Percentiles rank a stretch among this genome's conserved stretches.
These are phyloP conservation scores for Drosophila asahinai DNA, from an alignment of 1,140 invertebrate species.

Conservation along the genomic window DNA sequence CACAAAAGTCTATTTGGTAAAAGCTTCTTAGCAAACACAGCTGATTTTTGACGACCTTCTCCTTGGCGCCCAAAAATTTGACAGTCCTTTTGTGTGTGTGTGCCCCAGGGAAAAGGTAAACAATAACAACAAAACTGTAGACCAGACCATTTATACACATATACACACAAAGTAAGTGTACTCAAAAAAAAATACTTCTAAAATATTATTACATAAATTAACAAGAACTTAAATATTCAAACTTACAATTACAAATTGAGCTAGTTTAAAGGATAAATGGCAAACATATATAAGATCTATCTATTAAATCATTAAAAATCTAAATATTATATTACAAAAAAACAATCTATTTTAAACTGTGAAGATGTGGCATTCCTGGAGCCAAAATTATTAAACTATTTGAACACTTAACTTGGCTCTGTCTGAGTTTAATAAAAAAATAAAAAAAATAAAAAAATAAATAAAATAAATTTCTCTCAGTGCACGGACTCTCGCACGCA, in stretches of 20 bases:
- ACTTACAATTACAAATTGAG: no score
- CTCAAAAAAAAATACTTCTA: background rate
- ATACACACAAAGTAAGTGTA: background rate
- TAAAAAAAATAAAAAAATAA: no score
- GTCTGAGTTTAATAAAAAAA: background rate
- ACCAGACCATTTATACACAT: constrained; percentile 7
- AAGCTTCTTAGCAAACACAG: constrained; percentile 23
- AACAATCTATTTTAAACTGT: no score
- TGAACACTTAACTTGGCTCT: no score
- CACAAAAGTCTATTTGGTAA: background rate
- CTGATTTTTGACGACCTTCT: constrained; percentile 30
- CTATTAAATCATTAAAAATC: no score
- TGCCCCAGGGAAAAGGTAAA: constrained; percentile 50
- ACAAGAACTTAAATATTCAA: no score
- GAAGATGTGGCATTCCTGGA: no score
- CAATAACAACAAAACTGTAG: constrained; percentile 67
- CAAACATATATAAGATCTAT: no score
- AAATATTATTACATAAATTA: no score
- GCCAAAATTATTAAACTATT: no score
- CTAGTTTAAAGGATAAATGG: no score
- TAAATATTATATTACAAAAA: no score
- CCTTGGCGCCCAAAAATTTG: constrained; percentile 31
- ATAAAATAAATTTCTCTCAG: background rate
- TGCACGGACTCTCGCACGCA: constrained; percentile 21
- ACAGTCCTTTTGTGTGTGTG: constrained; percentile 13